These are phyloP conservation scores for Araneus ventricosus DNA, from an alignment of 1,140 invertebrate species.

Conservation along the genomic window DNA sequence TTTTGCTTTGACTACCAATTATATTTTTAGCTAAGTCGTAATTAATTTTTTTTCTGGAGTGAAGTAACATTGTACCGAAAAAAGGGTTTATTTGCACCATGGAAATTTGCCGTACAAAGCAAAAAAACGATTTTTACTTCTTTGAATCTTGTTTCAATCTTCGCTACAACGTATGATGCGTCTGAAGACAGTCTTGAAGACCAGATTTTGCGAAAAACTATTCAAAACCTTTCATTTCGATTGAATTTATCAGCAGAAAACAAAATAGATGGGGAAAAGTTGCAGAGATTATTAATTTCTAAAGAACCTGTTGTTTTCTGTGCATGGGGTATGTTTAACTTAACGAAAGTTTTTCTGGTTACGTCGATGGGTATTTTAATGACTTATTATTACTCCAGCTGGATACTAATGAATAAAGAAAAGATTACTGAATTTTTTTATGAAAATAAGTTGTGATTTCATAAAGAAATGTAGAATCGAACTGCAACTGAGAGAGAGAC, in stretches of 20 bases:
- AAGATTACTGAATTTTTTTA: too few species aligned
- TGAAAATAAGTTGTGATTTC: too few species aligned
- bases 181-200: not conserved
- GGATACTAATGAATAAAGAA: too few species aligned
- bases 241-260: not conserved
- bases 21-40: too few species aligned
- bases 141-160: not conserved
- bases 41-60: too few species aligned
- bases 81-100: too few species aligned
- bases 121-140: not conserved
- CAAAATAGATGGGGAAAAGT: not conserved
- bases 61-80: too few species aligned
- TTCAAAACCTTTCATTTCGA: not conserved
- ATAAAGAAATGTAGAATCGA: too few species aligned
- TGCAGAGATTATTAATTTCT: not conserved
- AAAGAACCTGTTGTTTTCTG: slow-evolving; percentile 16
- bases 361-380: not conserved
- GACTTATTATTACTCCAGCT: not conserved
- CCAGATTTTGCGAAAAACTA: not conserved
- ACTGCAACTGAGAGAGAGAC: too few species aligned
- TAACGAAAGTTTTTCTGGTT: not conserved
- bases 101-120: too few species aligned
- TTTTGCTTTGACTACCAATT: too few species aligned
- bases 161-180: not conserved
- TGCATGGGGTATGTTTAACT: not conserved